Evolutionary conservation across 1,140 invertebrate species (phyloP), one percentile per base, ranked within the genome.

Genomic region (Venturia canescens): DNA sequence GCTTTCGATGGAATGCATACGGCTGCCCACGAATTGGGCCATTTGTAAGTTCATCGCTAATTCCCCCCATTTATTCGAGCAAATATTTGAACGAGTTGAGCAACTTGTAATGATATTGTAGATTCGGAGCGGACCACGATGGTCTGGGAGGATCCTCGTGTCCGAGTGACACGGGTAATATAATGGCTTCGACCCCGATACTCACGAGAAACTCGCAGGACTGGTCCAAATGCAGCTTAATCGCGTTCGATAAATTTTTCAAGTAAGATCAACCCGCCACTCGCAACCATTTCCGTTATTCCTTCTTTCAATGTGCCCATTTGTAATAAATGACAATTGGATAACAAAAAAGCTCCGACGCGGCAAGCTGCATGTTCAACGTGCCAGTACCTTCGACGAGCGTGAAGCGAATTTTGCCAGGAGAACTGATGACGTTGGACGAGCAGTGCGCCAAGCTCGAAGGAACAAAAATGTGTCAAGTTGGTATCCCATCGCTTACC

Each of bases 11-110:
- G 80, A 23, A 78, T 78, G 57, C 69, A 74, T 18, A 48, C 23
- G 11, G 69, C 69, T 63, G 67, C 80, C 44, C 80, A 82, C 48
- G 80, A 82, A 74, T 44, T 82, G 9, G 80, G 76, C 15, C 80
- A 82, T 31, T 74, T 78, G 80, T 82, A 31, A 72, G 76, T 78
- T 18, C 21, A 63, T 5, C n/a, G 48, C 21, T 27, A n/a, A 48
- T 44, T 11, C 7, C 1, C 38, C 31, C 31, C n/a, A n/a, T n/a
- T n/a, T n/a, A n/a, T n/a, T n/a, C n/a, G n/a, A n/a, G n/a, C n/a
- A n/a, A n/a, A n/a, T n/a, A n/a, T n/a, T n/a, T n/a, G n/a, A n/a
- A n/a, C n/a, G n/a, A n/a, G n/a, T n/a, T n/a, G n/a, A n/a, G n/a
- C n/a, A n/a, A n/a, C n/a, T n/a, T n/a, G n/a, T n/a, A n/a, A n/a